Conservation (phyloP, 2,797 vertebrate genomes). For the Manis crassicaudata region DNA sequence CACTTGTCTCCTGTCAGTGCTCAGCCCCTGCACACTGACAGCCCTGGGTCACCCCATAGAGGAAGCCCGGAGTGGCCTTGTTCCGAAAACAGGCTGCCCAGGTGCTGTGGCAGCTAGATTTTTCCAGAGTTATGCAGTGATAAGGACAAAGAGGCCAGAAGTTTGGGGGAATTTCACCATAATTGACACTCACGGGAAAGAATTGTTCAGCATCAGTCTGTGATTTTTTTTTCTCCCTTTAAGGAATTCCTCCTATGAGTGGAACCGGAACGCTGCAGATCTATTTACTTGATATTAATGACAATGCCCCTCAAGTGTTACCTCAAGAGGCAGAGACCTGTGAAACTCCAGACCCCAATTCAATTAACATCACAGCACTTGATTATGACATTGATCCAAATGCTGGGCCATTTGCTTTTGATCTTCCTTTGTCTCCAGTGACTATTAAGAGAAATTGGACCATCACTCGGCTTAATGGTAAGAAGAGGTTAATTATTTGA, state of each 20-base stretch:
- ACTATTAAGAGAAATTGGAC: conserved; percentile 96
- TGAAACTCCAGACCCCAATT: conserved; percentile 93
- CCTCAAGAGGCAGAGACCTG: conserved; percentile 97
- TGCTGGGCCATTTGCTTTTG: conserved; percentile 95
- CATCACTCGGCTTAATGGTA: conserved; percentile 93
- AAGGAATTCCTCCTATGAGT: conserved; percentile 94
- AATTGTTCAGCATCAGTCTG: background rate
- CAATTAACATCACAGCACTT: conserved; percentile 96
- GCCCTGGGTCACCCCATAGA: background rate
- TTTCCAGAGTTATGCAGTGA: background rate
- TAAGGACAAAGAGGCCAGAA: background rate
- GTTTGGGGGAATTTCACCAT: background rate
- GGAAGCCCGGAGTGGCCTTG: background rate
- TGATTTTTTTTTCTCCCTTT: conserved; percentile 61
- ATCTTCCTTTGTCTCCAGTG: conserved; percentile 90
- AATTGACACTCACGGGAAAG: background rate
- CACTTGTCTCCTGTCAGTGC: accelerated
- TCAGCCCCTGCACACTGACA: background rate
- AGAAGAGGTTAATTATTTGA: conserved; percentile 71
- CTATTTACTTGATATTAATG: conserved; percentile 95
- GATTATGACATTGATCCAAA: conserved; percentile 96
- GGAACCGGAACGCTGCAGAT: conserved; percentile 97
- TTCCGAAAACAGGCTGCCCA: background rate
- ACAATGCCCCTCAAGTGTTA: conserved; percentile 95
- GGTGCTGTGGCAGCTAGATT: background rate